phyloP scores from a whole-genome alignment of 2,888 invertebrate species.

The Dimorphilus gyrociliatus region DNA sequence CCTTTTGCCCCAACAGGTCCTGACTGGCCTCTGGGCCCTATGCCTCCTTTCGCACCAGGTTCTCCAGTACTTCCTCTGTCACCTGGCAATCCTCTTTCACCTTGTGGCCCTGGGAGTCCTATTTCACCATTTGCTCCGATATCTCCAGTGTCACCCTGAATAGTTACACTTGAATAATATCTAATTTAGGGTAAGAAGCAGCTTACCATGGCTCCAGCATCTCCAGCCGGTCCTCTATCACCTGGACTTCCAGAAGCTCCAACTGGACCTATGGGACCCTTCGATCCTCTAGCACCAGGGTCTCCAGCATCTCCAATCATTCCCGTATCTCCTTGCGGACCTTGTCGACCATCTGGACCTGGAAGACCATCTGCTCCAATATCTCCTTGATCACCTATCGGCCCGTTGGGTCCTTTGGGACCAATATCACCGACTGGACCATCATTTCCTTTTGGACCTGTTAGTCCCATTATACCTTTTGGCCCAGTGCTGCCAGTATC shows the following conservation, averaged over 20 bases:
- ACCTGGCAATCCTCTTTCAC: constrained; percentile 2
- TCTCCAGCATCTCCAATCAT: constrained; percentile 1
- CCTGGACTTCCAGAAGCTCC: too few species aligned
- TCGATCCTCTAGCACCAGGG: constrained; percentile 3
- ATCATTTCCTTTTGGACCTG: constrained; percentile 2
- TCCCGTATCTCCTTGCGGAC: constrained; percentile 2
- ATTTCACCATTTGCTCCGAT: too few species aligned
- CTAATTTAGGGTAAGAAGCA: too few species aligned
- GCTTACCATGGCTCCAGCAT: too few species aligned
- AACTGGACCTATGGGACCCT: too few species aligned
- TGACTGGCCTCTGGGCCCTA: constrained; percentile 3
- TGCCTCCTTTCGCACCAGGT: too few species aligned
- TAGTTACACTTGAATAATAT: too few species aligned
- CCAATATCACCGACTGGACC: constrained; percentile 2
- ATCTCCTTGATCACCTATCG: constrained; percentile 1
- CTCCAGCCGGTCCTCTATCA: too few species aligned
- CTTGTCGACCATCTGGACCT: constrained; percentile 1
- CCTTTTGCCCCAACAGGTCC: constrained; percentile 3
- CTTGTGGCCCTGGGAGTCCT: constrained; percentile 2
- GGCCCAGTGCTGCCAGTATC: constrained; percentile 1
- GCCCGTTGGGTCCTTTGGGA: constrained; percentile 1
- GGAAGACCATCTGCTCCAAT: constrained; percentile 2
- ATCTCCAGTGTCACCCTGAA: too few species aligned
- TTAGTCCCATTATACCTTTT: constrained; percentile 2
- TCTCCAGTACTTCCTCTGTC: background rate